A percentile compares a stretch with the other conserved stretches of the same genome.
These are phyloP conservation scores for Sebastes diaconus DNA, from an alignment of 2,797 vertebrate genomes.

Conservation along the genomic window DNA sequence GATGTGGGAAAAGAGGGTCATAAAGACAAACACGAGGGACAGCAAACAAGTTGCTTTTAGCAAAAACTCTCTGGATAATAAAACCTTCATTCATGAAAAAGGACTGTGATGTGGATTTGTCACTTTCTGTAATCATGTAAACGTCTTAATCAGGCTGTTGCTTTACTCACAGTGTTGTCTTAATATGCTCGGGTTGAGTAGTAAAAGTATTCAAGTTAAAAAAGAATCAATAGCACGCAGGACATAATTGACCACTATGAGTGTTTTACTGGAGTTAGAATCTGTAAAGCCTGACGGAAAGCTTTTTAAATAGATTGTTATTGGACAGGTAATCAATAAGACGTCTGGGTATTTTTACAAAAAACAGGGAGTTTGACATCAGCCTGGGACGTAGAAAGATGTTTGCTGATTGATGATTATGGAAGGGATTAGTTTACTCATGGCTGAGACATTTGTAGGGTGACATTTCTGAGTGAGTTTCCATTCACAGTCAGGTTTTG, in stretches of 20 bases:
- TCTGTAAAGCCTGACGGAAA: background rate
- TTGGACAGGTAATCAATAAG: slow-evolving; percentile 10
- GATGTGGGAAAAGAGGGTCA: background rate
- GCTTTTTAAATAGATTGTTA: background rate
- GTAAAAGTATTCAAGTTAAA: background rate
- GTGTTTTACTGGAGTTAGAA: background rate
- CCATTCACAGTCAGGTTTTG: background rate
- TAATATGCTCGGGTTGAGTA: background rate
- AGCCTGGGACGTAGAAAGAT: background rate
- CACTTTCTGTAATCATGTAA: background rate
- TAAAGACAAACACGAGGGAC: background rate
- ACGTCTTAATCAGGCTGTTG: background rate
- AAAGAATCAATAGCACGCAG: background rate
- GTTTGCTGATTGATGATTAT: background rate
- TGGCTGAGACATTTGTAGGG: background rate
- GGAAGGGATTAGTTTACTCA: background rate
- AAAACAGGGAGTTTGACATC: background rate
- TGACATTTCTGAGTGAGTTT: background rate
- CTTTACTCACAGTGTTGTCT: background rate
- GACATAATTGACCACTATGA: background rate
- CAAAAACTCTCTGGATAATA: background rate
- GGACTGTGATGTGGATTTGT: background rate
- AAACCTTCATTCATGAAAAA: background rate
- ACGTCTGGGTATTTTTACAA: background rate
- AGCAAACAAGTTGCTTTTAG: background rate